Evolutionary conservation across 2,888 invertebrate genomes (phyloP), one percentile per base, ranked within the genome.

Genomic region (Metopia argyrocephala): DNA sequence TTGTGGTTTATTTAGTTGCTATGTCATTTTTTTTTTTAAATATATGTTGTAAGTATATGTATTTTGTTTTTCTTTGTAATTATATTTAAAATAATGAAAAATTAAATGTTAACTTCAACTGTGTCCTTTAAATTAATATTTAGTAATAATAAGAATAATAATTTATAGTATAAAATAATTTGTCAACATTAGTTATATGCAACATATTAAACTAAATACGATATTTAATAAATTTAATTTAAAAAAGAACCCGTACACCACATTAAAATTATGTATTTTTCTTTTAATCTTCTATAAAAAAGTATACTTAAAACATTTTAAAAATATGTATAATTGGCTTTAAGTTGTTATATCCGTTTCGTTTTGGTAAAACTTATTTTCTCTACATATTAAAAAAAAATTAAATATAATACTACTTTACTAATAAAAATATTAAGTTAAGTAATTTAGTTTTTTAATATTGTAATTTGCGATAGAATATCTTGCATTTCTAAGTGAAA

Each of bases 21-120:
- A 7, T 28, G 45, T 52, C 25, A 25, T 61, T 68, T 20, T 12
- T 66, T 28, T 62, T 46, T 54, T 46, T 71, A 21, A 38, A 45
- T 45, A 20, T 25, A 20, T 38, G 12, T 23, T 38, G 25, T 52
- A 21, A 38, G 45, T 45, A 20, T 25, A 20, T 38, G 12, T 27
- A 25, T 46, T 45, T 45, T 28, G 18, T 25, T 21, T 28, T 64
- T 65, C 6, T 57, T 25, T 54, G 15, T 45, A 48, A 15, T 28
- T 80, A 56, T 65, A 78, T 70, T 81, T 65, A 71, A 80, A 74
- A 66, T 74, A 79, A 84, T 38, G 15, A 84, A 84, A 86, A 84
- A 87, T 87, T 86, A 86, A 87, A 86, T 87, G 87, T 87, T 87
- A 87, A 87, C 87, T 87, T 87, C 86, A 87, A 87, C 87, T 87